These are phyloP conservation scores for Synanthedon vespiformis DNA, from an alignment of 2,888 invertebrate genomes.

Conservation along the genomic window DNA sequence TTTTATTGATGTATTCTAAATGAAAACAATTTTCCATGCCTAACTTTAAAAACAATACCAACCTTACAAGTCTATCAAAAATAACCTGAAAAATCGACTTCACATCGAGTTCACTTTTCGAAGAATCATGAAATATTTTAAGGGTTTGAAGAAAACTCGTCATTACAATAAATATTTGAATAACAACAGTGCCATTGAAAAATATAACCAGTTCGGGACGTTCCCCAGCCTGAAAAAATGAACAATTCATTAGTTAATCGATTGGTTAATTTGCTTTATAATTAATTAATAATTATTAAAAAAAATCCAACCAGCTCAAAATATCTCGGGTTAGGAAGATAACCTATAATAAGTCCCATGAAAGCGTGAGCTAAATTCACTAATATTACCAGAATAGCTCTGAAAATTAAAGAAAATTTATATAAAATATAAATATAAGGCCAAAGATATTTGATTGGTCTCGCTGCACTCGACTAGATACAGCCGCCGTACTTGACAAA, in stretches of 20 bases:
- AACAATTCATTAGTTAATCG: background rate
- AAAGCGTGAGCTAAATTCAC: slow-evolving; percentile 5
- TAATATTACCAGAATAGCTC: slow-evolving; percentile 5
- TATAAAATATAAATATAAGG: no score
- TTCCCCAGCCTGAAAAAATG: slow-evolving; percentile 2
- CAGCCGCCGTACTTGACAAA: no score
- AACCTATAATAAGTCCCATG: slow-evolving; percentile 2
- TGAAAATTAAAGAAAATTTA: background rate
- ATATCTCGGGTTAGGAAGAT: slow-evolving; percentile 6
- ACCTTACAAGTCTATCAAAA: slow-evolving; percentile 7
- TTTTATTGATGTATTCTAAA: no score
- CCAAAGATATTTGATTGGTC: no score
- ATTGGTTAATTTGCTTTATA: background rate
- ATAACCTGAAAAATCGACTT: slow-evolving; percentile 1
- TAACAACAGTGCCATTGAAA: slow-evolving; percentile 5
- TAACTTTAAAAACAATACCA: background rate
- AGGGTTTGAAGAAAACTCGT: slow-evolving; percentile 5
- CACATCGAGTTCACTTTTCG: background rate
- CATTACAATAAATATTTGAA: slow-evolving; percentile 7
- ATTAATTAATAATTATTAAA: background rate
- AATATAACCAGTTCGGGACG: slow-evolving; percentile 4
- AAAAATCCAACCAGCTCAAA: slow-evolving; percentile 5
- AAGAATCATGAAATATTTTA: slow-evolving; percentile 3
- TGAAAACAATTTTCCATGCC: no score
- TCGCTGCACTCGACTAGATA: no score